These are phyloP conservation scores for Typhlomys cinereus DNA, from an alignment of 2,113 vertebrate species.

Conservation along the genomic window DNA sequence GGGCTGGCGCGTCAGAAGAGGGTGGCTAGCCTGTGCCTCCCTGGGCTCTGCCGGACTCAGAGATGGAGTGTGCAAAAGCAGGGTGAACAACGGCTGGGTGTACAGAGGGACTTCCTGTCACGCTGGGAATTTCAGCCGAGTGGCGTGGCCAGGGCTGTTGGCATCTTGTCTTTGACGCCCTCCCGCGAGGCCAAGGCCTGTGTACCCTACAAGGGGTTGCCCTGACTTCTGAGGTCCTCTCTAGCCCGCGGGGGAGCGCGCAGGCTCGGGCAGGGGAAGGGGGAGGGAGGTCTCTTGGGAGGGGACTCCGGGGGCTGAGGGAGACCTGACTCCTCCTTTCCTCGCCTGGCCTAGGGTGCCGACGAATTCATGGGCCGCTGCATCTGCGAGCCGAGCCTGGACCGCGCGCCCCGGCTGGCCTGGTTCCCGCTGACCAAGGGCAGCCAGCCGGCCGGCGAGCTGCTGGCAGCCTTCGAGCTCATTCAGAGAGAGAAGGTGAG, in stretches of 20 bases:
- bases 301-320: not conserved
- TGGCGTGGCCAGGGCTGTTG: too few relatives aligned
- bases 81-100: not conserved
- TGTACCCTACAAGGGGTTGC: not conserved
- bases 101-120: not conserved
- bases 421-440: slow-evolving; percentile 89
- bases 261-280: too few relatives aligned
- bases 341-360: slow-evolving; percentile 85
- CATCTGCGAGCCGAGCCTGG: slow-evolving; percentile 90
- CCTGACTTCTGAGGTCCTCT: not conserved
- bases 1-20: not conserved
- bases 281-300: too few relatives aligned
- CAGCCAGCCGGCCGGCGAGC: slow-evolving; percentile 87
- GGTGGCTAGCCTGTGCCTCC: not conserved
- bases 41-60: not conserved
- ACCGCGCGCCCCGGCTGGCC: slow-evolving; percentile 86
- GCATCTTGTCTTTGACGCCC: not conserved
- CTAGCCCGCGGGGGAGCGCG: not conserved
- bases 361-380: slow-evolving; percentile 98
- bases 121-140: not conserved
- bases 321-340: not conserved
- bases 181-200: not conserved
- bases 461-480: slow-evolving; percentile 95
- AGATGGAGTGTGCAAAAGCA: not conserved
- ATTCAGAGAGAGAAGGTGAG: slow-evolving; percentile 95